phyloP scores from a whole-genome alignment of 2,797 vertebrate species.

The Labeo calbasu region DNA sequence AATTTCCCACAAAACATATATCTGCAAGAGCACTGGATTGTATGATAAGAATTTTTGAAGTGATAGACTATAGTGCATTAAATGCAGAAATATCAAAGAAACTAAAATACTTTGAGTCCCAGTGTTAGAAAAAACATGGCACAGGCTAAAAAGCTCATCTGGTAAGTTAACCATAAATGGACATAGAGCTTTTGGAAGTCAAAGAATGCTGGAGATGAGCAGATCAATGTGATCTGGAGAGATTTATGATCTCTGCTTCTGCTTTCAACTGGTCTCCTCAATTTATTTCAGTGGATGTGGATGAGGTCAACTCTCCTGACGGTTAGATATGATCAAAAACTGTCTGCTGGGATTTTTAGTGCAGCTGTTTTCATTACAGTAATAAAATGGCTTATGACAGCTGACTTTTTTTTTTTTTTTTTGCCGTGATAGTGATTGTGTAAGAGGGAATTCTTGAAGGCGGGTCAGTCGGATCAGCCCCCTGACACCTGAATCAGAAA shows the following conservation, averaged over 20 bases:
- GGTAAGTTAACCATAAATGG: conserved; percentile 33
- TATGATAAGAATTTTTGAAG: neutral
- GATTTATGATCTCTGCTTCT: conserved; percentile 18
- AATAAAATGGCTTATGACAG: conserved; percentile 27
- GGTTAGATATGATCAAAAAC: conserved; percentile 28
- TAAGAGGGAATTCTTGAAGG: conserved; percentile 25
- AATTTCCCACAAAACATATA: neutral
- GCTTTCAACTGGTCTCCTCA: neutral
- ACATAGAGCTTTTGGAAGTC: neutral
- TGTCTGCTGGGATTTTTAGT: conserved; percentile 17
- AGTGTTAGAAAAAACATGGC: neutral
- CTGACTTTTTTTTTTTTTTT: neutral
- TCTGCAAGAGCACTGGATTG: neutral
- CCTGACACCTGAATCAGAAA: conserved; percentile 6
- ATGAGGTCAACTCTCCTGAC: conserved; percentile 17
- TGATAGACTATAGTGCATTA: neutral
- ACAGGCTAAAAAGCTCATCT: neutral
- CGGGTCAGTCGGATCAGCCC: conserved; percentile 1
- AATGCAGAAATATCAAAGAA: neutral
- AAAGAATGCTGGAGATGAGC: conserved; percentile 20
- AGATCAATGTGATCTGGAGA: conserved; percentile 22
- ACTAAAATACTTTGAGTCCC: neutral
- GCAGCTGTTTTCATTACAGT: conserved; percentile 5
- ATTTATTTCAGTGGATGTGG: conserved; percentile 20
- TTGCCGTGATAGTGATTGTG: neutral